phyloP scores from a whole-genome alignment of 2,113 vertebrate species.

The Peromyscus polionotus region DNA sequence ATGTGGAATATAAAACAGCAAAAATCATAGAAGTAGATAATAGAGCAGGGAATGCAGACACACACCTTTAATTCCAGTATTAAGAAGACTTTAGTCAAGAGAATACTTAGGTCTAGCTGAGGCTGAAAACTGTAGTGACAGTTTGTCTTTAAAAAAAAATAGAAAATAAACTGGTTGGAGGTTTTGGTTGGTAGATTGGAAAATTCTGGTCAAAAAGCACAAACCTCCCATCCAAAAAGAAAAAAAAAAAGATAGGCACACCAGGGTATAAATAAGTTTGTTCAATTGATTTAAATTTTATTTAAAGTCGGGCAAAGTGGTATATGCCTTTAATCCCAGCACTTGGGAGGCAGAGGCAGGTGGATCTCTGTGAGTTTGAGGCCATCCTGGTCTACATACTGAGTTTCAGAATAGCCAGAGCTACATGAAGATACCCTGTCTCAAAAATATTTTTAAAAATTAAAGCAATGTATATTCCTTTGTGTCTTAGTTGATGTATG shows the following conservation, averaged over 20 bases:
- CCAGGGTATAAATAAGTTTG: neutral
- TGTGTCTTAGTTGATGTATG: neutral
- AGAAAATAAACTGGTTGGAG: neutral
- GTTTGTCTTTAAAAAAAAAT: neutral
- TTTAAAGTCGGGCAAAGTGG: neutral
- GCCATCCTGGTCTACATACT: no score
- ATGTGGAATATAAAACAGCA: neutral
- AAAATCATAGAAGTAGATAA: neutral
- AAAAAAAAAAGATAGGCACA: neutral
- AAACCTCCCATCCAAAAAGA: neutral
- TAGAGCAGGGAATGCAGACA: neutral
- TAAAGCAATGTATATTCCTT: neutral
- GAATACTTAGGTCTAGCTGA: neutral
- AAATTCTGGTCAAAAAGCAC: neutral
- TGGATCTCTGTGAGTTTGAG: no score
- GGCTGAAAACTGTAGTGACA: neutral
- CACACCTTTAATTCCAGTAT: neutral
- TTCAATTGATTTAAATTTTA: neutral
- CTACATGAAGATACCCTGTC: neutral
- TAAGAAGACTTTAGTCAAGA: neutral
- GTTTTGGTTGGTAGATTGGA: accelerated
- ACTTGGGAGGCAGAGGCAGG: no score
- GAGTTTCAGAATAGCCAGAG: neutral
- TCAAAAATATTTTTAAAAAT: neutral
- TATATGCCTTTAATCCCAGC: no score